Percentiles rank a stretch among this genome's conserved stretches.
These are phyloP conservation scores for Dermochelys coriacea DNA, from an alignment of 2,797 vertebrate species.

Conservation along the genomic window DNA sequence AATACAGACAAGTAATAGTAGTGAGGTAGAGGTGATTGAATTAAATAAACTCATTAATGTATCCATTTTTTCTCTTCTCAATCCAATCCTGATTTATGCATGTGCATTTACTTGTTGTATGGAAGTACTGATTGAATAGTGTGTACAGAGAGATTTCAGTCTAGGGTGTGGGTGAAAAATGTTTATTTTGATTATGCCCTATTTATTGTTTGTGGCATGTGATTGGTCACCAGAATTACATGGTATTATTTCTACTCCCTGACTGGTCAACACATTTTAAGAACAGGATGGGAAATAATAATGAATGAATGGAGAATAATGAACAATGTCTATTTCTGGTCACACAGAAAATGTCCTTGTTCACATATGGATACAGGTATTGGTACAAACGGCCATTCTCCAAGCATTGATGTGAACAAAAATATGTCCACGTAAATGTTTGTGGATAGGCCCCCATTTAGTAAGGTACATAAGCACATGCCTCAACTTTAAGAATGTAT, in stretches of 20 bases:
- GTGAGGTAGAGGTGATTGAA: neutral
- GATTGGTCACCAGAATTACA: neutral
- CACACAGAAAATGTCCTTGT: neutral
- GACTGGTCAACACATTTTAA: neutral
- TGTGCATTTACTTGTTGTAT: neutral
- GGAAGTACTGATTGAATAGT: neutral
- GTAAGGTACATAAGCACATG: neutral
- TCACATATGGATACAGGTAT: neutral
- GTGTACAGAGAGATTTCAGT: neutral
- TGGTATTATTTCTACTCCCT: neutral
- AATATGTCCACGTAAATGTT: neutral
- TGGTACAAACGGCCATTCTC: neutral
- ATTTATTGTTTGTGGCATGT: neutral
- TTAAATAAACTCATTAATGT: rapidly evolving
- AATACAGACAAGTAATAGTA: neutral
- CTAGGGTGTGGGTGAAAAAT: neutral
- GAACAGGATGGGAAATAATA: neutral
- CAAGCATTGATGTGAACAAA: neutral
- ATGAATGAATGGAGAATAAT: neutral
- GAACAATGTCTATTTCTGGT: neutral
- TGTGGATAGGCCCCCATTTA: too few relatives aligned
- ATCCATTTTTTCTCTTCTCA: neutral
- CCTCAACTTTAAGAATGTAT: neutral
- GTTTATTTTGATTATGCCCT: neutral
- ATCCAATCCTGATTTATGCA: neutral